Percentiles rank a stretch among this genome's conserved stretches.
Evolutionary conservation across 2,113 vertebrate genomes (phyloP).

Genomic region (Propithecus coquereli): DNA sequence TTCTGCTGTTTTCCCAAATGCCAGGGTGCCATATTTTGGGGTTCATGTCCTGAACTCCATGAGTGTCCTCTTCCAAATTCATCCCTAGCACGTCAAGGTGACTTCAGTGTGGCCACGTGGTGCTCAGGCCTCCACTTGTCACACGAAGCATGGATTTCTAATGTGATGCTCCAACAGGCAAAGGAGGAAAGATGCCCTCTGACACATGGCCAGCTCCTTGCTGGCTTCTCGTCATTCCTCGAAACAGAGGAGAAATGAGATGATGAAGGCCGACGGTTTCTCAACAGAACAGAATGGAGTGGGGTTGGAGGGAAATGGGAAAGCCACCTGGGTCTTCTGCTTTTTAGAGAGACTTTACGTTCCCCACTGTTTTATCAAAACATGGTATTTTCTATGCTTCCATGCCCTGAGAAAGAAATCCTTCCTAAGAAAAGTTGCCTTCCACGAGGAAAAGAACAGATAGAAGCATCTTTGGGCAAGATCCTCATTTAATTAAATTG

Average conservation of each 20-base stretch:
- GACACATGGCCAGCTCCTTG: background rate
- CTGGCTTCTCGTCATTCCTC: background rate
- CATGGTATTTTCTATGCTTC: background rate
- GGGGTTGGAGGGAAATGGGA: background rate
- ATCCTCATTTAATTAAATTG: background rate
- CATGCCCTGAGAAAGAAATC: background rate
- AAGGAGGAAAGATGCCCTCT: background rate
- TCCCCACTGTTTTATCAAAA: background rate
- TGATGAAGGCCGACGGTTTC: background rate
- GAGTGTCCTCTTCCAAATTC: background rate
- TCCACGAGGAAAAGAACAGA: background rate
- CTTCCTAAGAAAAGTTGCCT: conserved; percentile 15
- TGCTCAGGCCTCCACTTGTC: background rate
- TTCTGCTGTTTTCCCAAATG: background rate
- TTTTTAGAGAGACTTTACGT: background rate
- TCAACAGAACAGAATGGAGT: background rate
- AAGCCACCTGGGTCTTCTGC: background rate
- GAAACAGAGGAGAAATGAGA: background rate
- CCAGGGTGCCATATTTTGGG: background rate
- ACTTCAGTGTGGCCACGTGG: background rate
- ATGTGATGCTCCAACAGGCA: background rate
- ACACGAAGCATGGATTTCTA: background rate
- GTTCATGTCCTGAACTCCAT: background rate
- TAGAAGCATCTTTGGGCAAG: background rate
- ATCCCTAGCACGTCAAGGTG: background rate